Conservation (phyloP, 2,888 invertebrate genomes). For the Nesidiocoris tenuis region DNA sequence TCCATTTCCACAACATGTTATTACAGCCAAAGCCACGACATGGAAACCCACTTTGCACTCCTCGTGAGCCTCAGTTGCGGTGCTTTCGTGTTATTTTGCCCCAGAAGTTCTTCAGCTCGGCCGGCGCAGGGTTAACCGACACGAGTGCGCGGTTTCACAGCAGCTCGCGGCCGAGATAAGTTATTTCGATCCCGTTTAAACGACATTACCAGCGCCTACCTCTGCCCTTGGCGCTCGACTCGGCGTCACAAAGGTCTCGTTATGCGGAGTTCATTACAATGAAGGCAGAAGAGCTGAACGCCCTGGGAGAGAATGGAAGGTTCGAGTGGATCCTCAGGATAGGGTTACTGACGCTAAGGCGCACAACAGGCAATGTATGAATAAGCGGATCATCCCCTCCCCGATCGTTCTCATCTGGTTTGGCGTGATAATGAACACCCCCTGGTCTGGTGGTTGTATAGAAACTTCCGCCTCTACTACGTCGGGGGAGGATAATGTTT, state of each 20-base stretch:
- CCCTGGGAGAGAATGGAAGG: not conserved
- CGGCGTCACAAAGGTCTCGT: constrained; percentile 29
- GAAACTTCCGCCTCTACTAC: not conserved
- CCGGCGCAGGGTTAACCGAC: not conserved
- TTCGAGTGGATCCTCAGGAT: not conserved
- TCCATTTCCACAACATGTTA: too few relatives aligned
- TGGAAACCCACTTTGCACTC: not conserved
- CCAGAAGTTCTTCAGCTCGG: not conserved
- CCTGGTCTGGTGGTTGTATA: not conserved
- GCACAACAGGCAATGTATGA: constrained; percentile 25
- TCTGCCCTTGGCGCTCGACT: not conserved
- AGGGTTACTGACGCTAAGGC: not conserved
- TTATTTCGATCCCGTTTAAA: constrained; percentile 14
- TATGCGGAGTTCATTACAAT: constrained; percentile 26
- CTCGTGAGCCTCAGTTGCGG: not conserved
- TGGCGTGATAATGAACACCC: constrained; percentile 22
- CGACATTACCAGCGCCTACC: constrained; percentile 9
- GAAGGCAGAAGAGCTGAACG: not conserved
- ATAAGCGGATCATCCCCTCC: constrained; percentile 24
- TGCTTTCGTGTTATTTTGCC: not conserved
- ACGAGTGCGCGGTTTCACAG: not conserved
- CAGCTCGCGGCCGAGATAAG: not conserved
- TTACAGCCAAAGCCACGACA: too few relatives aligned
- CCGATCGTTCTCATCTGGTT: constrained; percentile 28
- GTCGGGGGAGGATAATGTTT: not conserved